Conservation (phyloP, 2,113 vertebrate species). For the Scomber japonicus region DNA sequence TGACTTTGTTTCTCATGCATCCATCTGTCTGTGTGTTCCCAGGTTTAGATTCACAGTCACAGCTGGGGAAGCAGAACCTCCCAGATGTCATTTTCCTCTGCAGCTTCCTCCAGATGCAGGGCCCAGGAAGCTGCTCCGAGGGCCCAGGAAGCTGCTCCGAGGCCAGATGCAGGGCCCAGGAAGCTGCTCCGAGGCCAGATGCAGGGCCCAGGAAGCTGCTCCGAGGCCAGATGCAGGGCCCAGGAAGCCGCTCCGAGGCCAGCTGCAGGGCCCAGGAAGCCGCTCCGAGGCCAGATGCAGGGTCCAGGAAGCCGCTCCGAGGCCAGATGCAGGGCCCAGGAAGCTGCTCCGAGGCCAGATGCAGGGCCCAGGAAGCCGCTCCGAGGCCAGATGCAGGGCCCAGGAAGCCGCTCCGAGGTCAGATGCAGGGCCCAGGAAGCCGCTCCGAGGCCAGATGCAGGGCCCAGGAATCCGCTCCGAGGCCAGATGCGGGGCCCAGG, state of each 20-base stretch:
- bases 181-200: slow-evolving; percentile 23
- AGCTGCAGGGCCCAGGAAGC: neutral
- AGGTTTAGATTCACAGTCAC: slow-evolving; percentile 31
- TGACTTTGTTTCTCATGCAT: neutral
- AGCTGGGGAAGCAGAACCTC: slow-evolving; percentile 35
- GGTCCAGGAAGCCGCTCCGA: slow-evolving; percentile 20
- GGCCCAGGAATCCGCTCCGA: no score
- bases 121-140: slow-evolving; percentile 20
- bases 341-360: slow-evolving; percentile 25
- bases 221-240: slow-evolving; percentile 44
- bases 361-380: slow-evolving; percentile 33
- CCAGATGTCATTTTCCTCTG: slow-evolving; percentile 34
- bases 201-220: no score
- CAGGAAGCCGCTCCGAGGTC: neutral
- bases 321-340: neutral
- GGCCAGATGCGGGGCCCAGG: slow-evolving; percentile 45
- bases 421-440: slow-evolving; percentile 44
- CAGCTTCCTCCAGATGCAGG: slow-evolving; percentile 52
- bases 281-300: slow-evolving; percentile 38
- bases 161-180: slow-evolving; percentile 45
- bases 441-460: slow-evolving; percentile 22
- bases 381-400: slow-evolving; percentile 1
- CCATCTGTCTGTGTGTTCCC: slow-evolving; percentile 21
- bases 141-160: no score
- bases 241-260: slow-evolving; percentile 18